phyloP scores from a whole-genome alignment of 1,140 invertebrate species.

The Drosophila lini region DNA sequence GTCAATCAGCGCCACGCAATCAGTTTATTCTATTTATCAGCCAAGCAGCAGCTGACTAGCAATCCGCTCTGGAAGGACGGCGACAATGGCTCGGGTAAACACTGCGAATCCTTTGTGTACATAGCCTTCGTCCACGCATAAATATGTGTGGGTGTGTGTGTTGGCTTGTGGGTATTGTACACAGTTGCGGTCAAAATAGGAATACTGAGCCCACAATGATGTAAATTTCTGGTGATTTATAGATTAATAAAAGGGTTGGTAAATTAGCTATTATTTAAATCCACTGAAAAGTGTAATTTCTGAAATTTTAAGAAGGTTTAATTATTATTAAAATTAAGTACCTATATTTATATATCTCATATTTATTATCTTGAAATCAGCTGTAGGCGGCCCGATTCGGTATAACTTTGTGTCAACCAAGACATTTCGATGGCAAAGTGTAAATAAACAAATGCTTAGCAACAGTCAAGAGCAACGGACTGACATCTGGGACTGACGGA shows the following conservation, averaged over 20 bases:
- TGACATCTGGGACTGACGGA: conserved; percentile 26
- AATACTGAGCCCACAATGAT: background rate
- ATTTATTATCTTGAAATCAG: background rate
- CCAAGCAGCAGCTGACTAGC: conserved; percentile 69
- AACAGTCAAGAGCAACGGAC: conserved; percentile 39
- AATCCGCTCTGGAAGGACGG: conserved; percentile 50
- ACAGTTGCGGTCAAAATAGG: conserved; percentile 22
- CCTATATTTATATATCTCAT: background rate
- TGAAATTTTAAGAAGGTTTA: too few species aligned
- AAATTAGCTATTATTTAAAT: background rate
- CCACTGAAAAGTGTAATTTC: too few species aligned
- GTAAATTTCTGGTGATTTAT: background rate
- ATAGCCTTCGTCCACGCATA: conserved; percentile 16
- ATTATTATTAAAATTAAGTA: too few species aligned
- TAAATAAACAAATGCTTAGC: conserved; percentile 75
- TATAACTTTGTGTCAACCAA: conserved; percentile 57
- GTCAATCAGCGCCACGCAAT: conserved; percentile 72
- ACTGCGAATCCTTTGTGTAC: conserved; percentile 46
- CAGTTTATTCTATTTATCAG: conserved; percentile 80
- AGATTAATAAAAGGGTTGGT: too few species aligned
- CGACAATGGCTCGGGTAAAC: conserved; percentile 46
- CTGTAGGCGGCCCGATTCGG: background rate
- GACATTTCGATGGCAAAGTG: conserved; percentile 56
- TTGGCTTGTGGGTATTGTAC: background rate
- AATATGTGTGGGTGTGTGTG: background rate